These are phyloP conservation scores for Myotis yumanensis DNA, from an alignment of 2,113 vertebrate species.

Conservation along the genomic window DNA sequence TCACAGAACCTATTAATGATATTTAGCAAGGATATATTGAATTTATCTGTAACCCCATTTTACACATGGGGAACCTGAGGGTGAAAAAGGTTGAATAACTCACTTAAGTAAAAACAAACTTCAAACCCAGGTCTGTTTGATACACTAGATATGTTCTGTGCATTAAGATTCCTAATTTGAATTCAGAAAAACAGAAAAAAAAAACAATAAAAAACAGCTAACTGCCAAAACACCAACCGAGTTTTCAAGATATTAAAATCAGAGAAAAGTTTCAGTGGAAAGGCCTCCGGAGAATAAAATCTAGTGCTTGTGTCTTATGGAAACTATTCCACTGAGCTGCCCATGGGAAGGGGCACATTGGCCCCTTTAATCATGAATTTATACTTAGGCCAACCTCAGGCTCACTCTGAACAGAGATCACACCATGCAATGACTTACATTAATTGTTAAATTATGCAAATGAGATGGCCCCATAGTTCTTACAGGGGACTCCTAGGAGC, in stretches of 20 bases:
- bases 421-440: background rate
- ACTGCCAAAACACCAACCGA: background rate
- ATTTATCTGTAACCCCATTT: background rate
- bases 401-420: background rate
- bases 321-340: background rate
- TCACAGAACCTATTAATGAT: background rate
- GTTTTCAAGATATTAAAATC: background rate
- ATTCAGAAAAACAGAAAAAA: background rate
- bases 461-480: background rate
- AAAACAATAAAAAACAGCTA: background rate
- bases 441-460: background rate
- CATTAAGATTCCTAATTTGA: background rate
- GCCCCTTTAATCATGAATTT: no score
- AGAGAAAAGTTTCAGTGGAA: background rate
- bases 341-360: accelerated
- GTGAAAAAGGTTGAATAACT: background rate
- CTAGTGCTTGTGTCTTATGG: background rate
- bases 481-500: background rate
- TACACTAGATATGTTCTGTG: background rate
- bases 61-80: background rate
- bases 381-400: background rate
- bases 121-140: background rate
- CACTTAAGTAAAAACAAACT: background rate
- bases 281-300: background rate
- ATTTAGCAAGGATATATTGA: background rate